Evolutionary conservation across 2,888 invertebrate species (phyloP).

Genomic region (Lobophora halterata): DNA sequence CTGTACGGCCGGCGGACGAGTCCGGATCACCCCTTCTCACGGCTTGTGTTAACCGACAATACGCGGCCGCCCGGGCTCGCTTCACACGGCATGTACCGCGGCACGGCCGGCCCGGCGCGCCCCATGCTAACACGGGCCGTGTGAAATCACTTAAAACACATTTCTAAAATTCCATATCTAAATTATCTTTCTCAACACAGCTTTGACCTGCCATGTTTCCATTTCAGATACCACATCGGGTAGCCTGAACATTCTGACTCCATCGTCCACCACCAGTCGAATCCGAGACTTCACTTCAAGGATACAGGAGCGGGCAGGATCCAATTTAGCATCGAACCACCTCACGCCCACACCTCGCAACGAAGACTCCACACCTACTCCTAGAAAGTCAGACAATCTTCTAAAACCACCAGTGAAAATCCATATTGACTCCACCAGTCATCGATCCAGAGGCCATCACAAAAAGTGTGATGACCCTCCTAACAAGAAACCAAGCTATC

Average conservation of each 20-base stretch:
- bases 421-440: slow-evolving; percentile 59
- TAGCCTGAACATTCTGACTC: slow-evolving; percentile 82
- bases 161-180: slow-evolving; percentile 1
- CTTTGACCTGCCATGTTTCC: background rate
- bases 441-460: slow-evolving; percentile 61
- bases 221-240: slow-evolving; percentile 81
- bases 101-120: too few relatives aligned
- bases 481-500: slow-evolving; percentile 91
- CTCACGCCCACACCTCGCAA: slow-evolving; percentile 49
- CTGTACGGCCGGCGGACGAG: too few relatives aligned
- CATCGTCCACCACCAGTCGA: slow-evolving; percentile 80
- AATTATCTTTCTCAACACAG: slow-evolving; percentile 1
- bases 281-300: slow-evolving; percentile 81
- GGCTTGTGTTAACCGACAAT: too few relatives aligned
- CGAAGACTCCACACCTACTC: slow-evolving; percentile 55
- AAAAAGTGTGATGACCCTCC: slow-evolving; percentile 67
- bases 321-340: too few relatives aligned
- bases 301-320: slow-evolving; percentile 76
- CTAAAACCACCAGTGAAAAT: slow-evolving; percentile 71
- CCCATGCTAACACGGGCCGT: too few relatives aligned
- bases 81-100: too few relatives aligned
- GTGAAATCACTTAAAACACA: too few relatives aligned
- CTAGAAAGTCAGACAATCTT: slow-evolving; percentile 58
- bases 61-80: too few relatives aligned
- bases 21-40: too few relatives aligned